Evolutionary conservation across 2,797 vertebrate genomes (phyloP).

Genomic region (Numenius phaeopus): DNA sequence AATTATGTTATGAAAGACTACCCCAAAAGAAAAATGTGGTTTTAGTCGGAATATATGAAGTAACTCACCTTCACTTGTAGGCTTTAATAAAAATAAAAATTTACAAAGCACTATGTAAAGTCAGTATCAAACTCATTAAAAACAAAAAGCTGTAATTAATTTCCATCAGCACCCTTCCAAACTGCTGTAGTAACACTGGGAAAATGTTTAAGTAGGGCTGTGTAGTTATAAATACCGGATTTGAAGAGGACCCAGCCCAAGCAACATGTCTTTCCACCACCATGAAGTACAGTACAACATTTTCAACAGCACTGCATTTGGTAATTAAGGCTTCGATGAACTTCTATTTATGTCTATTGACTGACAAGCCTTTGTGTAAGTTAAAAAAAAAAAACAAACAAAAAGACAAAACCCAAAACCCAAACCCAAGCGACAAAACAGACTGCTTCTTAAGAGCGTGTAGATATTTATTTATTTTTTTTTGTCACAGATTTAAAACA

Average conservation of each 20-base stretch:
- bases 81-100: neutral
- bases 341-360: neutral
- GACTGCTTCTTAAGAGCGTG: neutral
- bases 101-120: neutral
- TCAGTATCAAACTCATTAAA: neutral
- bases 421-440: neutral
- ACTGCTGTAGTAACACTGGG: neutral
- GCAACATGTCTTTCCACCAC: neutral
- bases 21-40: neutral
- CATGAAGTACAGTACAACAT: neutral
- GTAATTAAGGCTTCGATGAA: neutral
- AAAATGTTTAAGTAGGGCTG: neutral
- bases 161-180: neutral
- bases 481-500: neutral
- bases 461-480: neutral
- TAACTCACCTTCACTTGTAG: slow-evolving; percentile 7
- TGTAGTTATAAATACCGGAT: neutral
- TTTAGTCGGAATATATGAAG: slow-evolving; percentile 27
- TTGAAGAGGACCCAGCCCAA: neutral
- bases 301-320: neutral
- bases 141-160: neutral
- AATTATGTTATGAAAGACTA: slow-evolving; percentile 24
- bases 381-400: neutral
- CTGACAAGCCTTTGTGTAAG: neutral
- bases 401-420: neutral